These are phyloP conservation scores for Fistularia commersonii DNA, from an alignment of 2,797 vertebrate species.

Conservation along the genomic window DNA sequence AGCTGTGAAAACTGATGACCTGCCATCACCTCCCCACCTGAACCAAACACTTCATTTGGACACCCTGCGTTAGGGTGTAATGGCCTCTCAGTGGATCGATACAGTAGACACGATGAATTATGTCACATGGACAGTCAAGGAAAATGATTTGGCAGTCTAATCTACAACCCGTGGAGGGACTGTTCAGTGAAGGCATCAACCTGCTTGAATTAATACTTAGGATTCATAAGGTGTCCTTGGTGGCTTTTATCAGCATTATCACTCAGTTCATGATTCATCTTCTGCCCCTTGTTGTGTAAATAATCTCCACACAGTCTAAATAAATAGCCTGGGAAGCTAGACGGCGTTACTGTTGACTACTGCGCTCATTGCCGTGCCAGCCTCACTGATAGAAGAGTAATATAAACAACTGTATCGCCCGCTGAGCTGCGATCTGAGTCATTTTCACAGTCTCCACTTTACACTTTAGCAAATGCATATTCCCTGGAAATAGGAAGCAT, in stretches of 20 bases:
- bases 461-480: constrained; percentile 7
- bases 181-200: constrained; percentile 1
- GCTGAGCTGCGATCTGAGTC: constrained; percentile 30
- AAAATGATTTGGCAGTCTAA: constrained; percentile 13
- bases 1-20: constrained; percentile 35
- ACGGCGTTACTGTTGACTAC: too few species aligned
- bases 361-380: background rate
- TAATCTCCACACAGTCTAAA: too few species aligned
- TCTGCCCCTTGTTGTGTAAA: background rate
- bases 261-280: background rate
- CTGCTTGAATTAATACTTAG: too few species aligned
- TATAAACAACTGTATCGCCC: constrained; percentile 35
- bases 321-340: too few species aligned
- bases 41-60: constrained; percentile 34
- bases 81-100: constrained; percentile 29
- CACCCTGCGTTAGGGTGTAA: constrained; percentile 12
- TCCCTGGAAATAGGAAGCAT: constrained; percentile 28
- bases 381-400: constrained; percentile 33
- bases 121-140: background rate
- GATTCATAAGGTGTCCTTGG: too few species aligned
- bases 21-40: constrained; percentile 18
- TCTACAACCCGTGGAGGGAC: constrained; percentile 11
- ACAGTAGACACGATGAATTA: constrained; percentile 28
- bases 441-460: constrained; percentile 20
- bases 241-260: too few species aligned